These are phyloP conservation scores for Carposina sasakii DNA, from an alignment of 1,140 invertebrate species.

Conservation along the genomic window DNA sequence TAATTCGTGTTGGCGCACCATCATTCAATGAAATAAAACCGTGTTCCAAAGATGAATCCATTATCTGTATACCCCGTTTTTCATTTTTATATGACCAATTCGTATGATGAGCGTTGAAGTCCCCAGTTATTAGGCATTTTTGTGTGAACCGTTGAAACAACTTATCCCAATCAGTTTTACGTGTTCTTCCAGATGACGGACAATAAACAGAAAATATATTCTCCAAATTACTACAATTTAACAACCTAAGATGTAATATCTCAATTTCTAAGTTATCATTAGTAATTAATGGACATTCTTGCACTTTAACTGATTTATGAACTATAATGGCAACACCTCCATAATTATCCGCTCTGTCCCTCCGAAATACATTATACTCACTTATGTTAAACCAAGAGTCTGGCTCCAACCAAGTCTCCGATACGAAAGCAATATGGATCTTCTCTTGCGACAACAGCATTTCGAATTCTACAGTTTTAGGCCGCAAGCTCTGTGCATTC, in stretches of 20 bases:
- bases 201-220: slow-evolving; percentile 7
- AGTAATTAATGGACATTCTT: neutral
- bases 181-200: neutral
- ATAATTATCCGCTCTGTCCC: slow-evolving; percentile 4
- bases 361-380: slow-evolving; percentile 3
- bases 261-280: neutral
- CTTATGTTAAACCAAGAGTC: neutral
- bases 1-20: neutral
- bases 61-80: neutral
- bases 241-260: neutral
- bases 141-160: neutral
- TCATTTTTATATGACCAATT: slow-evolving; percentile 8
- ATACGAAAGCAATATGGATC: slow-evolving; percentile 6
- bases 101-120: neutral
- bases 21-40: slow-evolving; percentile 7
- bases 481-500: slow-evolving; percentile 1
- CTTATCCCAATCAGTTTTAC: slow-evolving; percentile 3
- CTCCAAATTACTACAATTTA: slow-evolving; percentile 1
- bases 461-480: slow-evolving; percentile 3
- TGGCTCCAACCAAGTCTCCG: slow-evolving; percentile 3
- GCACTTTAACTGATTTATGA: slow-evolving; percentile 1
- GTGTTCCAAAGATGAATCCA: neutral
- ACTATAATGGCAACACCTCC: slow-evolving; percentile 1
- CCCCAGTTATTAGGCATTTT: neutral
- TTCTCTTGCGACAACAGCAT: slow-evolving; percentile 6